A percentile compares a stretch with the other conserved stretches of the same genome.
Evolutionary conservation across 2,113 vertebrate genomes (phyloP).

Genomic region (Lepus europaeus): DNA sequence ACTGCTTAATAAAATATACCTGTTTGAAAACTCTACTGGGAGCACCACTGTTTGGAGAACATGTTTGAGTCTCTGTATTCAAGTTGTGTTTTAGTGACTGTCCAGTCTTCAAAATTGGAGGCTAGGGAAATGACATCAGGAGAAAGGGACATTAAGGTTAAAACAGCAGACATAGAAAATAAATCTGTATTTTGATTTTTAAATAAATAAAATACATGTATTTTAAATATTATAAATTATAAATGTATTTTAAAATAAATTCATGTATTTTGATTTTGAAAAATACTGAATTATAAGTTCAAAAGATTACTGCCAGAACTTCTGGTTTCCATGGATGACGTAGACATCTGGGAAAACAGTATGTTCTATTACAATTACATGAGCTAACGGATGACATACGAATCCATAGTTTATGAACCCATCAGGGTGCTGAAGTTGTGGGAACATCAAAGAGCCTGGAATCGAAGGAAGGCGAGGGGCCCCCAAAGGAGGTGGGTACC

Average conservation of each 20-base stretch:
- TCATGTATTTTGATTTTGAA: neutral
- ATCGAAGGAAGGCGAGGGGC: accelerated
- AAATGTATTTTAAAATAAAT: no score
- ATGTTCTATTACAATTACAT: neutral
- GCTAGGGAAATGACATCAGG: neutral
- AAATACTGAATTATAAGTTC: neutral
- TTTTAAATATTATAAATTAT: no score
- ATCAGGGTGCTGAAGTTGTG: neutral
- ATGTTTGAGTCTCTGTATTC: neutral
- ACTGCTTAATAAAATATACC: neutral
- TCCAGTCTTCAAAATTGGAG: neutral
- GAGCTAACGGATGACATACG: neutral
- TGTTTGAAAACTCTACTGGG: neutral
- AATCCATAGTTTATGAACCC: neutral
- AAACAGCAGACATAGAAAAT: neutral
- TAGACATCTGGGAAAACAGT: neutral
- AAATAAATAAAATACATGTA: no score
- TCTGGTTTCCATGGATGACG: neutral
- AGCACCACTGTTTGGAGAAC: accelerated
- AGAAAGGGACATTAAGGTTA: neutral
- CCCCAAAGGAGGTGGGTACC: no score
- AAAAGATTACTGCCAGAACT: neutral
- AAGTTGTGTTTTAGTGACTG: neutral
- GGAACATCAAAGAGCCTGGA: neutral
- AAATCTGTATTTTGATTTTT: neutral